These are phyloP conservation scores for Trididemnum nubilum DNA, from an alignment of 23 tunicate genomes.

Conservation along the genomic window DNA sequence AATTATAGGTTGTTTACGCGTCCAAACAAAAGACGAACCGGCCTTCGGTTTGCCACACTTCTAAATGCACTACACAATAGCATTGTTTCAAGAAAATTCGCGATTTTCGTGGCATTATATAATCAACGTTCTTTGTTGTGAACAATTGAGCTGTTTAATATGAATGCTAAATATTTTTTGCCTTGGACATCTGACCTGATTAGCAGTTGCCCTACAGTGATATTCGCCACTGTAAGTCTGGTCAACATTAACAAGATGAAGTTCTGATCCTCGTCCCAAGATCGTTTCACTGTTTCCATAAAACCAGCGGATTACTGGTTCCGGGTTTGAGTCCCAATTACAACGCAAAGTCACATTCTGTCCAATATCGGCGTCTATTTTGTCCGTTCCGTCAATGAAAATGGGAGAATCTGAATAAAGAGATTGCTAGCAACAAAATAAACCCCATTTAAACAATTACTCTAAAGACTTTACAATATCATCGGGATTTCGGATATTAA, in stretches of 20 bases:
- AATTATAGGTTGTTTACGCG: no score
- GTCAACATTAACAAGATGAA: conserved; percentile 24
- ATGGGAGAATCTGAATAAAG: conserved; percentile 63
- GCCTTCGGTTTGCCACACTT: no score
- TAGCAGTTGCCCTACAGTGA: conserved; percentile 41
- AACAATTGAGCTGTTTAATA: no score
- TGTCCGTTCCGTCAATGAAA: conserved; percentile 36
- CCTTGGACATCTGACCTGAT: conserved; percentile 45
- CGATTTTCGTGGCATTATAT: no score
- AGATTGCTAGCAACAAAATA: no score
- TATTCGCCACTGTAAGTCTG: conserved; percentile 46
- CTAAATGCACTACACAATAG: no score
- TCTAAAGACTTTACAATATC: no score
- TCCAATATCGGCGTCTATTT: conserved; percentile 58
- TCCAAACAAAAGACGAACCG: no score
- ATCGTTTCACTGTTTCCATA: conserved; percentile 37
- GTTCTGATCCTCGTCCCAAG: background rate
- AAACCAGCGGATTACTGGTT: conserved; percentile 46
- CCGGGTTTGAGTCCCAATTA: conserved; percentile 93
- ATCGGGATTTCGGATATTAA: no score
- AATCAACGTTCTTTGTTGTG: no score
- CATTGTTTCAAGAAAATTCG: no score
- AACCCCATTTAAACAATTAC: background rate
- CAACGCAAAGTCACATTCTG: conserved; percentile 64
- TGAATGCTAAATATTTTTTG: no score